Conservation (phyloP, 2,797 vertebrate genomes). For the Pseudochirops cupreus region DNA sequence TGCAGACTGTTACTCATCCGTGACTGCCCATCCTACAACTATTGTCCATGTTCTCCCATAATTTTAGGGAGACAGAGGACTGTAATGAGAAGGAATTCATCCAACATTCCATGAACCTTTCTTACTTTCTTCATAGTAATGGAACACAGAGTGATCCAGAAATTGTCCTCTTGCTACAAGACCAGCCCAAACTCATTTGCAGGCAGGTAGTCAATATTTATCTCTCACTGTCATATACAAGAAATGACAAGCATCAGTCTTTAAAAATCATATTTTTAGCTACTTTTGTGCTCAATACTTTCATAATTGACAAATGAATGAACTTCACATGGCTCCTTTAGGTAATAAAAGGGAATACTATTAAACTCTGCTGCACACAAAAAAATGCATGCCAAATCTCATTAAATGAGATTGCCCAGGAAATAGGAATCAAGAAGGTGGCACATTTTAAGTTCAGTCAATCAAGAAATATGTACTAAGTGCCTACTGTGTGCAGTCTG, state of each 20-base stretch:
- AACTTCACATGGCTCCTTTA: not conserved
- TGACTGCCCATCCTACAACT: not conserved
- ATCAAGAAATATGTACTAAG: not conserved
- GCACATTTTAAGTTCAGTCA: not conserved
- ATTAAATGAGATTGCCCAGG: not conserved
- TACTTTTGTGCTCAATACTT: not conserved
- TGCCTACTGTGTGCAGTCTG: not conserved
- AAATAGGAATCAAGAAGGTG: not conserved
- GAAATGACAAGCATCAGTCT: not conserved
- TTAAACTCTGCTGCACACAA: not conserved
- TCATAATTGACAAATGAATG: not conserved
- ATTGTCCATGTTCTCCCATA: not conserved
- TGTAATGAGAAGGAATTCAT: not conserved
- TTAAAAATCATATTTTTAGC: not conserved
- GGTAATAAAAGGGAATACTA: not conserved
- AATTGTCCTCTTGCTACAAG: not conserved
- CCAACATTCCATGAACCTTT: not conserved
- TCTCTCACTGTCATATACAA: not conserved
- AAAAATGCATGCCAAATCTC: not conserved
- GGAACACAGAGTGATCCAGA: not conserved
- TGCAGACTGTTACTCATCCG: not conserved
- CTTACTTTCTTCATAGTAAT: not conserved
- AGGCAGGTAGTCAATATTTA: not conserved
- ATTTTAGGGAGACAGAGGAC: not conserved
- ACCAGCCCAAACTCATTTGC: not conserved